phyloP scores from a whole-genome alignment of 2,113 vertebrate species.

The Turdus rufiventris region DNA sequence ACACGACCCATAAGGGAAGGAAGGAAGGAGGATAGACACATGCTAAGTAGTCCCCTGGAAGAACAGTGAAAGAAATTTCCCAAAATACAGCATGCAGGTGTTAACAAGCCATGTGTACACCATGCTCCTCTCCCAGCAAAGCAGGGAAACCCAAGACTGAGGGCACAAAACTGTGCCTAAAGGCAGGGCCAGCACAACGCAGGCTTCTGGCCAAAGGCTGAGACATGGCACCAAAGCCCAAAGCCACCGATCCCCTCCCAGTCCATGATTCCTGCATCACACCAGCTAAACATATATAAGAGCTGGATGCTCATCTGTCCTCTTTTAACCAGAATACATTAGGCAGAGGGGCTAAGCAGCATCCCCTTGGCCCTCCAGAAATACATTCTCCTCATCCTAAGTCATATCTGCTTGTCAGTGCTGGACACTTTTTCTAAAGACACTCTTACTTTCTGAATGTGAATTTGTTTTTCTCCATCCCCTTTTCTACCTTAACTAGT shows the following conservation, averaged over 20 bases:
- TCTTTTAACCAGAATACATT: not conserved
- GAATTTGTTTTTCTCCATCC: not conserved
- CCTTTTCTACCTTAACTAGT: not conserved
- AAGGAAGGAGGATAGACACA: accelerated
- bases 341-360: not conserved
- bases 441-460: not conserved
- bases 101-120: not conserved
- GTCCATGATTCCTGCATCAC: accelerated
- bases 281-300: accelerated
- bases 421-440: not conserved
- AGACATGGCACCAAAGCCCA: not conserved
- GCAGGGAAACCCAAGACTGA: accelerated
- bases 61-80: not conserved
- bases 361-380: not conserved
- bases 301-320: not conserved
- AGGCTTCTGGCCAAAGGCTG: not conserved
- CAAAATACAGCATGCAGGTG: not conserved
- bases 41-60: not conserved
- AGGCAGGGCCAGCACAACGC: accelerated
- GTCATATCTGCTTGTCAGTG: not conserved
- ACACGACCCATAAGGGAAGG: not conserved
- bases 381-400: not conserved
- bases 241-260: accelerated
- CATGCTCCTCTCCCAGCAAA: not conserved
- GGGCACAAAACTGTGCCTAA: not conserved